These are phyloP conservation scores for Choristoneura rosaceana DNA, from an alignment of 2,888 invertebrate species.

Conservation along the genomic window DNA sequence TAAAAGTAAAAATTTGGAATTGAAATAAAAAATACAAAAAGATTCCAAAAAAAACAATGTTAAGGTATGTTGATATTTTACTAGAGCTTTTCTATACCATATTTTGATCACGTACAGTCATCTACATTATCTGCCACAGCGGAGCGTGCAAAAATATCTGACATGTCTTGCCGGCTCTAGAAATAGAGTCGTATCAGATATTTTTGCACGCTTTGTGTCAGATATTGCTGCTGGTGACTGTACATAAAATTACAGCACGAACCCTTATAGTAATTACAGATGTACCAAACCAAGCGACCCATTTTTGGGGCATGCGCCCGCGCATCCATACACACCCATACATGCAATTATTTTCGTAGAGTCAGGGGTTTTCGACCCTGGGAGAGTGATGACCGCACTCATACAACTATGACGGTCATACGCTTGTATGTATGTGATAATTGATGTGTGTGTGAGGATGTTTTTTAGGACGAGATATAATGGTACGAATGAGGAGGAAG, in stretches of 20 bases:
- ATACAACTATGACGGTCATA: conserved; percentile 14
- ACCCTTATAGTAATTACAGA: neutral
- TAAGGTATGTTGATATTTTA: too few relatives aligned
- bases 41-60: too few relatives aligned
- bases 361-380: conserved; percentile 41
- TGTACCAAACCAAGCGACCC: neutral
- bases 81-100: too few relatives aligned
- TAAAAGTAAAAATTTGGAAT: too few relatives aligned
- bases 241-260: neutral
- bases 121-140: too few relatives aligned
- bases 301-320: conserved; percentile 16
- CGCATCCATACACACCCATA: conserved; percentile 10
- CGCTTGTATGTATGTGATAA: neutral
- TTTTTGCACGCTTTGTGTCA: too few relatives aligned
- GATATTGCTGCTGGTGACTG: too few relatives aligned
- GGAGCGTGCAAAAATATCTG: too few relatives aligned
- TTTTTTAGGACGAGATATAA: conserved; percentile 11
- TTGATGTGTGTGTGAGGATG: neutral
- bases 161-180: too few relatives aligned
- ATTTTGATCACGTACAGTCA: too few relatives aligned
- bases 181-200: too few relatives aligned
- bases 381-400: conserved; percentile 40
- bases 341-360: conserved; percentile 30
- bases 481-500: neutral
- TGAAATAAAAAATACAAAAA: too few relatives aligned